These are phyloP conservation scores for Triops longicaudatus DNA, from an alignment of 1,140 invertebrate genomes.

Conservation along the genomic window DNA sequence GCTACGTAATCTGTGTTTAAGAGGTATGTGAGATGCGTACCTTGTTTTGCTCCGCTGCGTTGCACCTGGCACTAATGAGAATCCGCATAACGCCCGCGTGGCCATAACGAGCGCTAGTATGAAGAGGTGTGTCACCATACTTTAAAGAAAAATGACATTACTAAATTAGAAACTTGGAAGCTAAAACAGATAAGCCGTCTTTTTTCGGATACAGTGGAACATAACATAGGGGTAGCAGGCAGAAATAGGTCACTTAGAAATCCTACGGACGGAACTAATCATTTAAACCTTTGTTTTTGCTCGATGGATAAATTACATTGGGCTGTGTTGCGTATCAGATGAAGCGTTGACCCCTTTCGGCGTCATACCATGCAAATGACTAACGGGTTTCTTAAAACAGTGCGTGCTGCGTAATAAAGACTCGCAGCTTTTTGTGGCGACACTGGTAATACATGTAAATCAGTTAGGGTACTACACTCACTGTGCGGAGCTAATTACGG, in stretches of 20 bases:
- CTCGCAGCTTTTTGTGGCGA: neutral
- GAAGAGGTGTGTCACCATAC: conserved; percentile 92
- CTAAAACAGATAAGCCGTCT: too few relatives aligned
- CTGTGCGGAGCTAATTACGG: neutral
- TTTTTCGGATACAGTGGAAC: neutral
- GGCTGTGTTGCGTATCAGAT: neutral
- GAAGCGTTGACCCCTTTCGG: neutral
- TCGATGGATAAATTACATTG: neutral
- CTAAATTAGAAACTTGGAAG: neutral
- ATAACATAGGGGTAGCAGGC: neutral
- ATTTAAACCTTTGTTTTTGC: neutral
- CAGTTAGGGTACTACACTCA: neutral
- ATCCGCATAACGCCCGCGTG: conserved; percentile 93
- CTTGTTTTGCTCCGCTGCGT: conserved; percentile 85
- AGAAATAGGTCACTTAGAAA: neutral
- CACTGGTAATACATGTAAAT: neutral
- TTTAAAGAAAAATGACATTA: conserved; percentile 40
- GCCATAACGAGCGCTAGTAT: conserved; percentile 88
- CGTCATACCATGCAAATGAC: neutral
- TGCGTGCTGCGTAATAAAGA: conserved; percentile 31
- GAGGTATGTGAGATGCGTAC: conserved; percentile 39
- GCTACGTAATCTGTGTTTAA: too few relatives aligned
- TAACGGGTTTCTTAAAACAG: conserved; percentile 21
- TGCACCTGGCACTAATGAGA: conserved; percentile 77
- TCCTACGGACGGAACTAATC: neutral